Conservation (phyloP, 2,888 invertebrate species). For the Apamea epomidion region DNA sequence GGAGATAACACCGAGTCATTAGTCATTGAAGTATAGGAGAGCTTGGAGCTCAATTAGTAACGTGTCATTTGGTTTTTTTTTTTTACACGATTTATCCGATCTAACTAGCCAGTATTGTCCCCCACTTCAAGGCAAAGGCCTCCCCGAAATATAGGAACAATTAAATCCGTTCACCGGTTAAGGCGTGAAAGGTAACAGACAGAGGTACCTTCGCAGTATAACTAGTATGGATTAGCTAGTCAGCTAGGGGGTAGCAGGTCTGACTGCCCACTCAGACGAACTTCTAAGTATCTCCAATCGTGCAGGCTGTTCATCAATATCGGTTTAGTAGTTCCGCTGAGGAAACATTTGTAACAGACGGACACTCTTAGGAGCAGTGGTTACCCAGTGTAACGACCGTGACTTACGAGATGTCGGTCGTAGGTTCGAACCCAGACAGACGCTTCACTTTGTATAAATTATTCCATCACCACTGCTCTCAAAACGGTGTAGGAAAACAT, state of each 20-base stretch:
- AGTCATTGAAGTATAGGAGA: slow-evolving; percentile 9
- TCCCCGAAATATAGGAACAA: not conserved
- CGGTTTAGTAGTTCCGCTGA: not conserved
- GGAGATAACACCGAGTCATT: slow-evolving; percentile 32
- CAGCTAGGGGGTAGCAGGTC: not conserved
- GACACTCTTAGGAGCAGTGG: not conserved
- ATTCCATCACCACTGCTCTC: too few species aligned
- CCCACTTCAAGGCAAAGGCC: too few species aligned
- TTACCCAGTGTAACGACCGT: too few species aligned
- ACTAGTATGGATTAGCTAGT: not conserved
- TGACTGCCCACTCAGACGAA: not conserved
- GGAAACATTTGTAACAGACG: not conserved
- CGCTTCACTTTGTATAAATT: too few species aligned
- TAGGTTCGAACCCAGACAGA: too few species aligned
- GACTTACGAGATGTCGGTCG: too few species aligned
- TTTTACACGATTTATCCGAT: not conserved
- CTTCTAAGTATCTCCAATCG: not conserved
- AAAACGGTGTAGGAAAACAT: too few species aligned
- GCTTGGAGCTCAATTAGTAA: not conserved
- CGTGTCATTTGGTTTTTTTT: too few species aligned
- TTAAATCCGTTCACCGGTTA: not conserved
- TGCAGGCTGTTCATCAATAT: not conserved
- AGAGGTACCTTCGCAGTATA: too few species aligned
- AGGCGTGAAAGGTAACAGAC: too few species aligned
- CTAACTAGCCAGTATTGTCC: too few species aligned